A percentile compares a stretch with the other conserved stretches of the same genome.
phyloP scores from a whole-genome alignment of 1,140 invertebrate genomes.

The Micrasema minimum region DNA sequence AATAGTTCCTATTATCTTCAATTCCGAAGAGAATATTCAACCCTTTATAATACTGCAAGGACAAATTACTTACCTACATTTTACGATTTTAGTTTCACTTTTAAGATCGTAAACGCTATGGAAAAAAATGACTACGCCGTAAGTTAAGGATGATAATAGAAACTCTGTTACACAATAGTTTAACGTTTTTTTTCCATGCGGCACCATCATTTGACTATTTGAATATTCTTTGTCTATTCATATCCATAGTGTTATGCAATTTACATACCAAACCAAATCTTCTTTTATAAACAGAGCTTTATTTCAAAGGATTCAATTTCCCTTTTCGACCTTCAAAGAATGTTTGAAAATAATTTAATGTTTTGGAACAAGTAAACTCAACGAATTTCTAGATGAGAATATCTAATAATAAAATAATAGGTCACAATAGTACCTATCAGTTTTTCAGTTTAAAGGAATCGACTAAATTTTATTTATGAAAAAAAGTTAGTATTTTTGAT shows the following conservation, averaged over 20 bases:
- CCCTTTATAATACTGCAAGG: conserved; percentile 48
- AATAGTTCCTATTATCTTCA: conserved; percentile 21
- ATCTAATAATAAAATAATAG: too few relatives aligned
- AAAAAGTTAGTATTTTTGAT: too few relatives aligned
- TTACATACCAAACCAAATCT: conserved; percentile 49
- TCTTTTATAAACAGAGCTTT: conserved; percentile 27
- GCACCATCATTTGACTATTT: conserved; percentile 32
- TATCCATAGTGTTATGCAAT: conserved; percentile 40
- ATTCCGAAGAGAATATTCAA: conserved; percentile 26
- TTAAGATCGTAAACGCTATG: conserved; percentile 33
- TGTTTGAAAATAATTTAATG: too few relatives aligned
- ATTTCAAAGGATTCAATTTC: conserved; percentile 6
- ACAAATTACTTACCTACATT: conserved; percentile 47
- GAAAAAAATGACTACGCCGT: conserved; percentile 31
- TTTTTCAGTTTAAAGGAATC: too few relatives aligned
- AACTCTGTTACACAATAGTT: conserved; percentile 16
- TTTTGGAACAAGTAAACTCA: too few relatives aligned
- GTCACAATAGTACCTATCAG: too few relatives aligned
- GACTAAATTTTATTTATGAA: too few relatives aligned
- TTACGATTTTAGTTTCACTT: conserved; percentile 50
- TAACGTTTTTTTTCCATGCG: conserved; percentile 18
- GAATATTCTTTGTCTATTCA: conserved; percentile 37
- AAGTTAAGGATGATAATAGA: conserved; percentile 39
- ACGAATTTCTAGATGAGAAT: too few relatives aligned
- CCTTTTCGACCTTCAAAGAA: conserved; percentile 21